Evolutionary conservation across 2,113 vertebrate genomes (phyloP), one percentile per base, ranked within the genome.

Genomic region (Thamnophis sirtalis): DNA sequence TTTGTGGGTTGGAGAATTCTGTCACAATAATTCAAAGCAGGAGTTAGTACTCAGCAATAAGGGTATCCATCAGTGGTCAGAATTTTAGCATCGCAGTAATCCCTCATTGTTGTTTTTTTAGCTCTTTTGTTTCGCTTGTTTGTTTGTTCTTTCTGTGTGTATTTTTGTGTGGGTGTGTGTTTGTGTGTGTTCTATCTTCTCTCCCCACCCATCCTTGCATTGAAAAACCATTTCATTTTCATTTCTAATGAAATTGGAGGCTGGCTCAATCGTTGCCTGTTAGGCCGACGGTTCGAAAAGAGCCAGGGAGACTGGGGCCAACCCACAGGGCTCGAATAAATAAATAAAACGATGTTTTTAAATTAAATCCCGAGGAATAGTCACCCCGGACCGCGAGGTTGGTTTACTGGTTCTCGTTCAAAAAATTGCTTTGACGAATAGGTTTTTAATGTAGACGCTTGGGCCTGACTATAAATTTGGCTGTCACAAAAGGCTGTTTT

Each of bases 1-100:
- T 93, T 24, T 49, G 58, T 86, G 15, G 91, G 50, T 96, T 93
- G 68, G 89, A 38, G 68, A 3, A 2, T 68, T 94, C 73, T 22
- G 43, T 38, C 93, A 51, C 89, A 58, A 53, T 90, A 88, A 90
- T 89, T 95, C 91, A 92, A 68, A 54, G 22, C 43, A 91, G 73
- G 92, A 38, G 43, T 26, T 87, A 86, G 28, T 86, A 53, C 5
- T 22, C 53, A 84, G 88, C 91, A 26, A 86, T 89, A 93, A 92
- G 92, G 86, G 94, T 84, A 86, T 2, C 95, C 19, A 11, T 17
- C 22, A 90, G 88, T 43, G 50, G 88, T 5, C 90, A 93, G 6
- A 91, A 93, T 85, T 93, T 68, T 28, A 95, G 17, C 26, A 84
- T 2, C 84, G 55, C 85, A 17, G 0, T 4, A 26, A 85, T 48